Conservation (phyloP, 1,140 invertebrate species). For the Drosophila bipectinata region DNA sequence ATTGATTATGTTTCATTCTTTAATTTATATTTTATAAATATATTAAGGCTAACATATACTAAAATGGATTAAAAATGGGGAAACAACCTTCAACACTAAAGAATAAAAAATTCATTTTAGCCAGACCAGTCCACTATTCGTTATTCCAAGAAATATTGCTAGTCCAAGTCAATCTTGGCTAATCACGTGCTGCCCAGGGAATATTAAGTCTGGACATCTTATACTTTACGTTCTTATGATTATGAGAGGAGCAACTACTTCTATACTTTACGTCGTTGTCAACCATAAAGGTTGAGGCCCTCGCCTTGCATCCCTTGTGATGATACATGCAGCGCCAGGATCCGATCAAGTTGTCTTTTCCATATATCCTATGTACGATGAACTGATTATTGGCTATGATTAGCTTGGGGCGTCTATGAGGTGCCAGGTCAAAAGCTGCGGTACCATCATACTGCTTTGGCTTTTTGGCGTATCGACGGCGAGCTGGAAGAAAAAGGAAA, state of each 20-base stretch:
- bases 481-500: conserved; percentile 34
- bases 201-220: conserved; percentile 15
- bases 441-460: conserved; percentile 32
- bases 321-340: conserved; percentile 62
- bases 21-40: no score
- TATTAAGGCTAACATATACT: no score
- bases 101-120: not conserved
- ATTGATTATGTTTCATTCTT: not conserved
- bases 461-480: conserved; percentile 14
- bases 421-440: conserved; percentile 28
- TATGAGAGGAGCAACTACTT: conserved; percentile 43
- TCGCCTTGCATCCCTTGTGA: conserved; percentile 54
- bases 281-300: conserved; percentile 46
- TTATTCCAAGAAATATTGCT: no score
- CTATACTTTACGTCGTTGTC: conserved; percentile 54
- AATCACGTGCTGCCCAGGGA: conserved; percentile 13
- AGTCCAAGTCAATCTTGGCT: not conserved
- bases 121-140: no score
- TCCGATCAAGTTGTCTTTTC: conserved; percentile 43
- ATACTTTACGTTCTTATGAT: conserved; percentile 31
- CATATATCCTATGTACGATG: conserved; percentile 42
- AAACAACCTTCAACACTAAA: no score
- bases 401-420: conserved; percentile 43
- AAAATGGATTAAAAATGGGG: no score
- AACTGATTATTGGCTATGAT: conserved; percentile 45